Base-by-base conservation (phyloP, 2,888 invertebrate species). In the Chloroclystis v-ata region DNA sequence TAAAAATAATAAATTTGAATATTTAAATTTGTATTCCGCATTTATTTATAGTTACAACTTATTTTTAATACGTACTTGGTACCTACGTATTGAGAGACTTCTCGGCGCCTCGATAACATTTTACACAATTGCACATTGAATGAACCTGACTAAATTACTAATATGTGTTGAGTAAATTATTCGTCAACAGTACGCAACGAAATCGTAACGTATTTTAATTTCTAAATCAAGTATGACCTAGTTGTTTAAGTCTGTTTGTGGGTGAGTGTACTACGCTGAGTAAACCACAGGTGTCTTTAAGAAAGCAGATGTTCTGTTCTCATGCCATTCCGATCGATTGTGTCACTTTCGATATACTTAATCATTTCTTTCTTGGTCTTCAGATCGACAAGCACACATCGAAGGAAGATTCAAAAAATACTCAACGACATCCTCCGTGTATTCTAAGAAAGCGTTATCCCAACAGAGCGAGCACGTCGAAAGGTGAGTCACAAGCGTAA, bases 391-490 rank as follows among this genome's bases (percentile, higher is more conserved):
- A 57, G 69, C 76, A 46, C 86, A 86, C 69, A 86, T 86, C 65
- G 87, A 87, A 68, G 87, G 87, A 64, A 82, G 84, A 61, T 87
- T 81, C 65, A 87, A 87, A 62, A 87, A 87, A 75, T 86, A 87
- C 66, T 87, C 87, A 56, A 87, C 87, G 12, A 84, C 87, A 54
- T 87, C 87, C 30, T 87, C 87, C 16, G 72, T 88, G 40, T 83
- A 88, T 66, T 89, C 89, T 43, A 89, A 88, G 66, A 88, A 84
- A 63, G 83, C 85, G 13, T 64, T 82, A 48, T 85, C 86, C 54
- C 84, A 83, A 32, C 84, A 84, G 53, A 86, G 86, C 49, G 88
- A 88, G 63, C 82, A 86, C 69, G 65, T 89, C 42, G 87, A 87
- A 71, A 84, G 87, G 89, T 88, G 69, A 63, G 52, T n/a, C n/a